phyloP scores from a whole-genome alignment of 92 coral and sea anemone genomes.

The Umimayanthus chanpuru region DNA sequence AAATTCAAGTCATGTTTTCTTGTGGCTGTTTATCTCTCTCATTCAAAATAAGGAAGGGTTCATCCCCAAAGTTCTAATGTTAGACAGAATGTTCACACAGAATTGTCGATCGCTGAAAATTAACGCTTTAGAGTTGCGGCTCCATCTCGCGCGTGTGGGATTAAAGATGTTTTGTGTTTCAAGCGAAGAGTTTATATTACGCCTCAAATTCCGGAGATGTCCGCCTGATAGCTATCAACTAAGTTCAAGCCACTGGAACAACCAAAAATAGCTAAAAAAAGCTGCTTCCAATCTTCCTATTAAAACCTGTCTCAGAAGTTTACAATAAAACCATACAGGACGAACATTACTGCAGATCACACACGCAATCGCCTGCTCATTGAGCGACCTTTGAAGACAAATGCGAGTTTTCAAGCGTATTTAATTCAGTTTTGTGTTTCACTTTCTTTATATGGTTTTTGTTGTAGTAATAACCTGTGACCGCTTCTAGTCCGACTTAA shows the following conservation, averaged over 20 bases:
- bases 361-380: not conserved
- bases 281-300: conserved; percentile 45
- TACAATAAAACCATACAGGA: conserved; percentile 5
- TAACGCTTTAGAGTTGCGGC: not conserved
- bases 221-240: conserved; percentile 44
- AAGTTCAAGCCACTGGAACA: conserved; percentile 43
- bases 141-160: conserved; percentile 15
- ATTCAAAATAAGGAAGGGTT: conserved; percentile 23
- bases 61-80: conserved; percentile 1
- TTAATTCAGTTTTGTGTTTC: not conserved
- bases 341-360: not conserved
- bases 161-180: conserved; percentile 1
- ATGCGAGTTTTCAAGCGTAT: not conserved
- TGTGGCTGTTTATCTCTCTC: conserved; percentile 43
- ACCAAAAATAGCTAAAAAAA: conserved; percentile 6
- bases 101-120: not conserved
- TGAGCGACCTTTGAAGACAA: conserved; percentile 1
- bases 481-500: not conserved
- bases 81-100: not conserved
- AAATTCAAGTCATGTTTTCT: conserved; percentile 62
- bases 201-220: conserved; percentile 59
- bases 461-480: not conserved
- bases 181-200: conserved; percentile 41
- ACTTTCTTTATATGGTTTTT: not conserved
- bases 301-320: conserved; percentile 28